Conservation (phyloP, 2,888 invertebrate species). For the Lymantria dispar region DNA sequence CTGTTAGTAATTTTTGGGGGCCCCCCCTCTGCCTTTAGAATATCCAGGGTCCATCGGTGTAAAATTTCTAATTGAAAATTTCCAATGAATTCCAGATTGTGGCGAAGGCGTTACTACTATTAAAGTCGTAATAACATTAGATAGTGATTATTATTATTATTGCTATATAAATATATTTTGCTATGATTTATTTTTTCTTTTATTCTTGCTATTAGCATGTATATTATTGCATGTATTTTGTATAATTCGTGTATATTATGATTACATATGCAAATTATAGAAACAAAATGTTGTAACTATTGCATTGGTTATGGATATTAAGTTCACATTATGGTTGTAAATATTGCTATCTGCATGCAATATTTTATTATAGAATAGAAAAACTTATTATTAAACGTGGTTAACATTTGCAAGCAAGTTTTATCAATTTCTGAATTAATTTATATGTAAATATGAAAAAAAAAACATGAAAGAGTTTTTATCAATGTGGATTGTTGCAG, state of each 20-base stretch:
- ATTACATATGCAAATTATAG: background rate
- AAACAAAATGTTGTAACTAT: background rate
- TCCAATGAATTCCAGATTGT: constrained; percentile 63
- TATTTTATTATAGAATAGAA: background rate
- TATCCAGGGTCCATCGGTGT: too few species aligned
- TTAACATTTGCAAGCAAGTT: too few species aligned
- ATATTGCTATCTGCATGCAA: constrained; percentile 9
- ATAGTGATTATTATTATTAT: constrained; percentile 37
- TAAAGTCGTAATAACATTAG: constrained; percentile 54
- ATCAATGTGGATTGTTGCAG: too few species aligned
- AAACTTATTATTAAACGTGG: background rate
- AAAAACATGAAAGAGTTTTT: too few species aligned
- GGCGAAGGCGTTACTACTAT: constrained; percentile 72
- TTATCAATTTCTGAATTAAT: too few species aligned
- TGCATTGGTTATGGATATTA: constrained; percentile 6
- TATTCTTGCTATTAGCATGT: constrained; percentile 24
- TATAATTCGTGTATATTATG: background rate
- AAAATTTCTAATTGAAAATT: constrained; percentile 5
- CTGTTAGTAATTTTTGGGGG: too few species aligned
- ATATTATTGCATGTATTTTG: constrained; percentile 22
- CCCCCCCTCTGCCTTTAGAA: too few species aligned
- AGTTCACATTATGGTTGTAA: background rate
- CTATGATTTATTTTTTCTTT: constrained; percentile 23
- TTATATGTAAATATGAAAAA: too few species aligned
- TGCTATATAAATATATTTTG: constrained; percentile 41